Conservation (phyloP, 2,797 vertebrate genomes). For the Lepilemur ruficaudatus region DNA sequence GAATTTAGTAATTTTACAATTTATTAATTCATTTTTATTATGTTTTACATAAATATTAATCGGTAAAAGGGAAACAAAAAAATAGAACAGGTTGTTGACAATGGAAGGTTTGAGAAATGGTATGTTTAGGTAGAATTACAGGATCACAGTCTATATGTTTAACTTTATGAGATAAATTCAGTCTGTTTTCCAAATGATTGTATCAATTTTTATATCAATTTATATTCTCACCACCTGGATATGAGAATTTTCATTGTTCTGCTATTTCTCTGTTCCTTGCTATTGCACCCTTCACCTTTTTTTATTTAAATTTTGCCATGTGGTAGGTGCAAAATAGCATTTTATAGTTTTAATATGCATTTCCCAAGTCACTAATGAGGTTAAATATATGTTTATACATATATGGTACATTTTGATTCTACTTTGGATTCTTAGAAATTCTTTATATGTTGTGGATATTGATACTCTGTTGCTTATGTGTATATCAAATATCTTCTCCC, state of each 20-base stretch:
- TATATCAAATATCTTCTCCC: background rate
- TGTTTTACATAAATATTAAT: background rate
- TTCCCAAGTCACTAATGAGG: background rate
- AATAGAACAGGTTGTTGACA: background rate
- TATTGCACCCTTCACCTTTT: rapidly evolving
- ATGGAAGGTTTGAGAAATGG: background rate
- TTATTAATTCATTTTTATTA: slow-evolving; percentile 23
- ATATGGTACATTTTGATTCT: background rate
- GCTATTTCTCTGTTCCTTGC: background rate
- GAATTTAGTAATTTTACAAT: background rate
- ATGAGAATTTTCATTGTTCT: background rate
- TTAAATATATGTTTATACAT: background rate
- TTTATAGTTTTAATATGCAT: background rate
- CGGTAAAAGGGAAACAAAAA: background rate
- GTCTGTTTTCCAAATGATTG: background rate
- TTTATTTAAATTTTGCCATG: background rate
- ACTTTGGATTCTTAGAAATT: background rate
- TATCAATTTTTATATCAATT: background rate
- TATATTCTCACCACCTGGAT: background rate
- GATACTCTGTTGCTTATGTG: background rate
- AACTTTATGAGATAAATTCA: background rate
- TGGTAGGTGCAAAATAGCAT: background rate
- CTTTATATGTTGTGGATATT: background rate
- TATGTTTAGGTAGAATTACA: background rate
- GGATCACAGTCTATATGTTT: background rate